Conservation (phyloP, 23 tunicate genomes). For the Halocynthia aurantium region DNA sequence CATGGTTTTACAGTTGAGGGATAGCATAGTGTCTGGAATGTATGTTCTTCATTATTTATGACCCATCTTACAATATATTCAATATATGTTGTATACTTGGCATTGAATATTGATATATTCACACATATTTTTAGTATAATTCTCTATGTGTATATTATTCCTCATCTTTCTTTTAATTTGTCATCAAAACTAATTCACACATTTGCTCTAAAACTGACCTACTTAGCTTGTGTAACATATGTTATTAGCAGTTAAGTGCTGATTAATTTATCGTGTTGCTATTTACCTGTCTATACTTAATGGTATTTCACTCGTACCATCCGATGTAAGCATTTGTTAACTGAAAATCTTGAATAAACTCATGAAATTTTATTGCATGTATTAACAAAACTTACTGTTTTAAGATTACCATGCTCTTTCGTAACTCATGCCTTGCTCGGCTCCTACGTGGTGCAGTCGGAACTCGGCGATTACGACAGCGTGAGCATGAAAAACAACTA, state of each 20-base stretch:
- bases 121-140: background rate
- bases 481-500: conserved; percentile 66
- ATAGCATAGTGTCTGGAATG: conserved; percentile 91
- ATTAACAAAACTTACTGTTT: background rate
- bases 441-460: conserved; percentile 89
- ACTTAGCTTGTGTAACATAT: too few species aligned
- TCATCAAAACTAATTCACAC: too few species aligned
- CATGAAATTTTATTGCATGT: too few species aligned
- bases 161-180: background rate
- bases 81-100: background rate
- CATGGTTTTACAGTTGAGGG: conserved; percentile 86
- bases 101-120: background rate
- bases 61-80: background rate
- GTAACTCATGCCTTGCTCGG: conserved; percentile 91
- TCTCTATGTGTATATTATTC: background rate
- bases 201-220: too few species aligned
- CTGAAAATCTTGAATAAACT: too few species aligned
- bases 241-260: too few species aligned
- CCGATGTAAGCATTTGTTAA: too few species aligned
- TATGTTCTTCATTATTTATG: background rate
- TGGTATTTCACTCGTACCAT: too few species aligned
- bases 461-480: conserved; percentile 83
- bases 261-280: too few species aligned
- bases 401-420: conserved; percentile 84
- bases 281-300: too few species aligned